Conservation (phyloP, 1,140 invertebrate genomes). For the Arctopsyche grandis region DNA sequence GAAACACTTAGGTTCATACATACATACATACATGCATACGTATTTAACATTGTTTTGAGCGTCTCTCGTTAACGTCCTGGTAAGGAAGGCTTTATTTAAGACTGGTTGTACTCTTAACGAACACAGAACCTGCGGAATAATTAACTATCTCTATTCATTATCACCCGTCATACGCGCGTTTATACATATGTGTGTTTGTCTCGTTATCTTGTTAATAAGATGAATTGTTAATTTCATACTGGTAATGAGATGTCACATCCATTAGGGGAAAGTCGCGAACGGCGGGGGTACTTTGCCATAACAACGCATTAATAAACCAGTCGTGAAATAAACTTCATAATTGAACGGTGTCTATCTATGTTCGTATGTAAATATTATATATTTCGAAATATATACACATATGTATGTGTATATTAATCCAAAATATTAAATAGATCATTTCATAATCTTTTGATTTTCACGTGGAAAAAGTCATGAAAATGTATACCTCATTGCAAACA, state of each 20-base stretch:
- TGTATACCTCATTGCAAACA: too few species aligned
- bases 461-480: too few species aligned
- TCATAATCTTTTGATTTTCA: too few species aligned
- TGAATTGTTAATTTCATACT: slow-evolving; percentile 25
- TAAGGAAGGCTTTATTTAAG: slow-evolving; percentile 13
- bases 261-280: slow-evolving; percentile 13
- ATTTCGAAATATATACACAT: too few species aligned
- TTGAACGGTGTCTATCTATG: not conserved
- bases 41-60: not conserved
- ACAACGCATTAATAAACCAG: slow-evolving; percentile 22
- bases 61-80: slow-evolving; percentile 5
- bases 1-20: too few species aligned
- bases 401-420: too few species aligned
- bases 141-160: slow-evolving; percentile 25
- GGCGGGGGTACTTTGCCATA: slow-evolving; percentile 10
- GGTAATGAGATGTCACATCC: slow-evolving; percentile 23
- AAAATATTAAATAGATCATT: too few species aligned
- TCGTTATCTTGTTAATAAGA: slow-evolving; percentile 17
- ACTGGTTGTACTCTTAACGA: not conserved
- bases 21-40: not conserved
- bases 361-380: too few species aligned
- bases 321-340: slow-evolving; percentile 22
- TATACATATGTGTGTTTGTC: not conserved
- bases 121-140: slow-evolving; percentile 17
- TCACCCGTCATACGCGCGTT: not conserved